Conservation (phyloP, 2,113 vertebrate genomes). For the Martes martes region DNA sequence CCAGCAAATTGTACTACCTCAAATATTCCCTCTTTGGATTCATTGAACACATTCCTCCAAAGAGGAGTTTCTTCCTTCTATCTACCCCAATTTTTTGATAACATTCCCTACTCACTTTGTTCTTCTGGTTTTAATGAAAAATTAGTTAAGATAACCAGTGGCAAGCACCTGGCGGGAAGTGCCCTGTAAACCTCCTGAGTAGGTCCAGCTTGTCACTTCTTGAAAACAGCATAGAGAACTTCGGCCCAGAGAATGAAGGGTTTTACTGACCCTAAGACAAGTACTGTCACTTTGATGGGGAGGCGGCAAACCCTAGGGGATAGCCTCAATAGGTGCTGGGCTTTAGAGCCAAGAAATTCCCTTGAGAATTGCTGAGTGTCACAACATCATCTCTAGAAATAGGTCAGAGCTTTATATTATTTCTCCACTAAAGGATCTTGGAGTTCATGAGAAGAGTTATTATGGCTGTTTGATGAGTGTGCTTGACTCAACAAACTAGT, state of each 20-base stretch:
- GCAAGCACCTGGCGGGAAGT: not conserved
- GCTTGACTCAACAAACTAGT: not conserved
- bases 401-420: not conserved
- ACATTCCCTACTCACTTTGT: not conserved
- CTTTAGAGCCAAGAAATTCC: not conserved
- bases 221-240: not conserved
- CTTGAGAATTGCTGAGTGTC: not conserved
- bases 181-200: not conserved
- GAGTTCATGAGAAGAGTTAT: not conserved
- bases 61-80: not conserved
- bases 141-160: not conserved
- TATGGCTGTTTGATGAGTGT: not conserved
- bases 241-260: not conserved
- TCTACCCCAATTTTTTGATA: not conserved
- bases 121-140: not conserved
- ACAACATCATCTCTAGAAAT: not conserved
- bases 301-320: not conserved
- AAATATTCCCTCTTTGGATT: not conserved
- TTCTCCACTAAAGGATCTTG: not conserved
- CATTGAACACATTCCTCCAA: not conserved
- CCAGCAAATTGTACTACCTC: not conserved
- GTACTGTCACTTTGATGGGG: not conserved
- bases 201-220: not conserved
- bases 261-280: not conserved
- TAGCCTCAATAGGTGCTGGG: not conserved